Base-by-base conservation (phyloP, 2,113 vertebrate genomes). In the Steatornis caripensis region DNA sequence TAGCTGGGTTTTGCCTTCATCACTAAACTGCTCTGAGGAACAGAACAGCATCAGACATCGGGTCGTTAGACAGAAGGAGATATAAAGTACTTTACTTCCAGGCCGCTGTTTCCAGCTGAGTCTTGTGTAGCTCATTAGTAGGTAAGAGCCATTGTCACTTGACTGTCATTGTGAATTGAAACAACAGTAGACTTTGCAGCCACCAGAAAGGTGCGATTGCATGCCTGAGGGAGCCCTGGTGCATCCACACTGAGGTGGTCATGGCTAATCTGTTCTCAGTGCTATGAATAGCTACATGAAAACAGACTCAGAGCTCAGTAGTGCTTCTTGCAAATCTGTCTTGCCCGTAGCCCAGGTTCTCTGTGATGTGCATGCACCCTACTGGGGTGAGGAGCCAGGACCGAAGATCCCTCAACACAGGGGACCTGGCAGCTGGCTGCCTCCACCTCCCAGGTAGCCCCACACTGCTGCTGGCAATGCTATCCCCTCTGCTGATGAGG, bases 341-440 rank as follows among this genome's bases (percentile, higher is more conserved):
- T 53, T 54, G 32, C 15, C 54, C n/a, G 90, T 76, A 69, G 22
- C 29, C 45, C 8, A 51, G 30, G 36, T 79, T 39, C 36, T 68
- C 20, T 72, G 58, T 65, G 48, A 19, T 7, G 2, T 20, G 15
- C 1, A 0, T 29, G 26, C 15, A 62, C 10, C 14, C 46, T 21
- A 7, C 0, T 1, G 12, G 21, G 10, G 5, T 21, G n/a, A 78
- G 57, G 17, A 92, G 55, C 27, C 71, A 76, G 34, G 27, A 43
- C 37, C 12, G 5, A 14, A 69, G 37, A 29, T 53, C 27, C 27
- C 7, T 7, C 23, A 12, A 41, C 1, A 0, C 4, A 2, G 36
- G 14, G 30, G 6, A 5, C 21, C 2, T 2, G 3, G 27, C 45
- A 43, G 45, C 15, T 3, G 0, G 36, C 53, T 41, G 15, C 74